Evolutionary conservation across 2,113 vertebrate species (phyloP), one percentile per base, ranked within the genome.

Genomic region (Morone chrysops): DNA sequence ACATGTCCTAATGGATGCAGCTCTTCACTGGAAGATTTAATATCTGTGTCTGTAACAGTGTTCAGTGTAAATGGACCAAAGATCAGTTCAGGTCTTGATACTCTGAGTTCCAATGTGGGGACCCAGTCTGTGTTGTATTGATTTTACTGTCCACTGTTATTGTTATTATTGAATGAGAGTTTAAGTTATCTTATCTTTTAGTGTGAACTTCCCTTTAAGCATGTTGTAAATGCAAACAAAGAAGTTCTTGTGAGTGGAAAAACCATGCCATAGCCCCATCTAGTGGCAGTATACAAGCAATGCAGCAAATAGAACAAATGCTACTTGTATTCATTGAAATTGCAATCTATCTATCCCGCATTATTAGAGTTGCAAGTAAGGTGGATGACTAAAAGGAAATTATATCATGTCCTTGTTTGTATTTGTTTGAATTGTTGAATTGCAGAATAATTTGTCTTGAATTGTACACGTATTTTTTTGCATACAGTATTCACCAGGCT

Each of bases 261-360:
- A 70, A 68, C 2, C 0, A 78, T 63, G 67, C 18, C 20, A 67
- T 20, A 75, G n/a, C 87, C 0, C 73, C 91, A 91, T 84, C 93
- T 93, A 83, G 83, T 90, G 94, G 78, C 68, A 25, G 10, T 1
- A 81, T 54, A 4, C 0, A 40, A 67, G 43, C 25, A 85, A 47
- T 90, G 84, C 75, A 84, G 8, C 12, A 73, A 70, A 53, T 3
- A 43, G 31, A 10, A 62, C 18, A 16, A 48, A 17, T 22, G 11
- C 20, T 20, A 9, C 3, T 54, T 25, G 14, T 45, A 57, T 57
- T 17, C 0, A 4, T 31, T 31, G 13, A 7, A 17, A 22, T 12
- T 31, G 31, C 2, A 31, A 38, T n/a, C 25, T 8, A 20, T 72
- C 60, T 62, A 20, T 63, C 61, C 41, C 31, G 3, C 31, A 31